These are phyloP conservation scores for Danio jaintianensis DNA, from an alignment of 2,797 vertebrate species.

Conservation along the genomic window DNA sequence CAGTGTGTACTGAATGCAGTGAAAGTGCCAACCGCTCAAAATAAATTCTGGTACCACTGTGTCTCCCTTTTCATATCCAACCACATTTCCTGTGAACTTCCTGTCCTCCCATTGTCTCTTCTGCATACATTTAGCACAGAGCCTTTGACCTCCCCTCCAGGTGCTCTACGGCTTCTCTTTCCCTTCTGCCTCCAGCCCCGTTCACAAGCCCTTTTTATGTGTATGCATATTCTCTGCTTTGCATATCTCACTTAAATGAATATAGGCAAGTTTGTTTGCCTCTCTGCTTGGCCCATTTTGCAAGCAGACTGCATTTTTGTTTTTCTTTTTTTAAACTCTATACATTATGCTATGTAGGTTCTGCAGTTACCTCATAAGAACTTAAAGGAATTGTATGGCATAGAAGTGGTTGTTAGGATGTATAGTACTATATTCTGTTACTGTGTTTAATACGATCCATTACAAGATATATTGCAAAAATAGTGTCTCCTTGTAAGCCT, in stretches of 20 bases:
- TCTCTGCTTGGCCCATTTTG: constrained; percentile 9
- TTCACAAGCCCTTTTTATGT: constrained; percentile 61
- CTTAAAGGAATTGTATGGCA: background rate
- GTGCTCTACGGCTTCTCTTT: constrained; percentile 30
- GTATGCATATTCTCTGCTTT: constrained; percentile 35
- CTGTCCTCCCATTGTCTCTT: constrained; percentile 39
- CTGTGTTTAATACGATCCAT: constrained; percentile 9
- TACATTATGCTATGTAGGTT: constrained; percentile 20
- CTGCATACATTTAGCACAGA: constrained; percentile 54
- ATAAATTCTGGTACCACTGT: constrained; percentile 17
- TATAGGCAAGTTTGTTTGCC: background rate
- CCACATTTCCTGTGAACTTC: constrained; percentile 24
- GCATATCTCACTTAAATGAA: constrained; percentile 30
- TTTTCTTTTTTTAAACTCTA: constrained; percentile 10
- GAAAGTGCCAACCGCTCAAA: constrained; percentile 13
- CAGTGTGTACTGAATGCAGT: background rate
- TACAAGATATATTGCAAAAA: background rate
- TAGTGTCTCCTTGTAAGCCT: background rate
- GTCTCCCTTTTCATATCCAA: constrained; percentile 36
- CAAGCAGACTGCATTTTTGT: background rate
- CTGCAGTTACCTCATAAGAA: background rate
- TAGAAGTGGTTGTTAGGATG: background rate
- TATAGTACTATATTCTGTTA: background rate
- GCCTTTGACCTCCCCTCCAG: constrained; percentile 44
- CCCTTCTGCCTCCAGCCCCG: constrained; percentile 34